Conservation (phyloP, 2,113 vertebrate species). For the Panurus biarmicus region DNA sequence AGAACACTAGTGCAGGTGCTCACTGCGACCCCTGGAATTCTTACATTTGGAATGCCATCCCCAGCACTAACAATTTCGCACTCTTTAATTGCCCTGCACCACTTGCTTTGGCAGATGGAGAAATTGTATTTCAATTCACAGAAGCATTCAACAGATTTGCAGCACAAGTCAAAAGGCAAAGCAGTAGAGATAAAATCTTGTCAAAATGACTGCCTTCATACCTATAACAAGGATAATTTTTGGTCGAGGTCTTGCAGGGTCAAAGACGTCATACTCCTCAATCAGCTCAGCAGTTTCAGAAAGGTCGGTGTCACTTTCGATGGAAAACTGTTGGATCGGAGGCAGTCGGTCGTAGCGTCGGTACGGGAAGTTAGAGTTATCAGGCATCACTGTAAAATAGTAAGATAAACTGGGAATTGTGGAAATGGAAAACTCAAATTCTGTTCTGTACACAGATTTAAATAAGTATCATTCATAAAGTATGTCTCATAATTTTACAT, state of each 20-base stretch:
- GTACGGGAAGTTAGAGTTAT: slow-evolving; percentile 90
- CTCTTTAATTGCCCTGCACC: background rate
- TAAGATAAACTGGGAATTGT: slow-evolving; percentile 50
- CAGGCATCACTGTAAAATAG: slow-evolving; percentile 85
- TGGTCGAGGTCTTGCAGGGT: slow-evolving; percentile 85
- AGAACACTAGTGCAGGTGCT: background rate
- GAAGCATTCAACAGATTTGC: background rate
- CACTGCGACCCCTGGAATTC: background rate
- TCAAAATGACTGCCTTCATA: slow-evolving; percentile 53
- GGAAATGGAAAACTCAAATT: background rate
- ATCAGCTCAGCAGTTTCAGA: slow-evolving; percentile 97
- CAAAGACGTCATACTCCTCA: slow-evolving; percentile 96
- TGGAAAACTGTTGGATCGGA: slow-evolving; percentile 97
- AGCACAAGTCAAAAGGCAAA: background rate
- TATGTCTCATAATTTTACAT: background rate
- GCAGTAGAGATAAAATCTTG: background rate
- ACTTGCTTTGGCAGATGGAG: background rate
- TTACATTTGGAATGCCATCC: background rate
- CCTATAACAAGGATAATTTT: slow-evolving; percentile 97
- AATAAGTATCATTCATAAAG: background rate
- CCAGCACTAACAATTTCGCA: background rate
- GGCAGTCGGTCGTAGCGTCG: slow-evolving; percentile 93
- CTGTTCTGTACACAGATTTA: background rate
- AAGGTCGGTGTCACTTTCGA: slow-evolving; percentile 96
- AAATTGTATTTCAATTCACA: background rate